Base-by-base conservation (phyloP, 2,888 invertebrate species). In the Ecliptopera silaceata region DNA sequence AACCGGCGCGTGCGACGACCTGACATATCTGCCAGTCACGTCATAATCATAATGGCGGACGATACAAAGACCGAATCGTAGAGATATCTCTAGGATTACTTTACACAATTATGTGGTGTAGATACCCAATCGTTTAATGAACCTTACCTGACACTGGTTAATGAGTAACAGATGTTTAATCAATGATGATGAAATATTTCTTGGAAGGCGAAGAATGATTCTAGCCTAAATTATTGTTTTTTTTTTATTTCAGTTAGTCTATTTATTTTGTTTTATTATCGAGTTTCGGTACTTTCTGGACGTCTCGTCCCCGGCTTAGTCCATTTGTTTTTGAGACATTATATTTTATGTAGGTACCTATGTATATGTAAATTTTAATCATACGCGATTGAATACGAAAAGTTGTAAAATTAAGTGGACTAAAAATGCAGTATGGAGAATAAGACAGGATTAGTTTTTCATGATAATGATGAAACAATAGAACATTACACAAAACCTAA, bases 71-170 rank as follows among this genome's bases (percentile, higher is more conserved):
- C 77, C 80, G 77, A 86, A 88, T 87, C 86, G 82, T 66, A 31
- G 66, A 88, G 88, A 88, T 88, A 88, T 87, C 84, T 89, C 74
- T 68, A 71, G 88, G 88, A 89, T 88, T 88, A 88, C 83, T 77
- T 84, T 84, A 89, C 87, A 87, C 86, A 86, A 88, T 86, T 86
- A 82, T 75, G 76, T 81, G 79, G 86, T 84, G 86, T 85, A 84
- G 79, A 79, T 71, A 72, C 74, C 74, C 42, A 42, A 13, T 74
- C 71, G 72, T 72, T 83, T 87, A 86, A 87, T 88, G 86, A 86
- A 85, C 84, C 82, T 75, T 75, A 79, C 51, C 59, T 53, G 47
- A 59, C 64, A 55, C 59, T 47, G 45, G 55, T 52, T 63, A 63
- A 59, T 63, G 46, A 51, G 36, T 49, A 36, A 49, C 39, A 45